Conservation (phyloP, 2,113 vertebrate genomes). For the Petrocephalus zakoni region DNA sequence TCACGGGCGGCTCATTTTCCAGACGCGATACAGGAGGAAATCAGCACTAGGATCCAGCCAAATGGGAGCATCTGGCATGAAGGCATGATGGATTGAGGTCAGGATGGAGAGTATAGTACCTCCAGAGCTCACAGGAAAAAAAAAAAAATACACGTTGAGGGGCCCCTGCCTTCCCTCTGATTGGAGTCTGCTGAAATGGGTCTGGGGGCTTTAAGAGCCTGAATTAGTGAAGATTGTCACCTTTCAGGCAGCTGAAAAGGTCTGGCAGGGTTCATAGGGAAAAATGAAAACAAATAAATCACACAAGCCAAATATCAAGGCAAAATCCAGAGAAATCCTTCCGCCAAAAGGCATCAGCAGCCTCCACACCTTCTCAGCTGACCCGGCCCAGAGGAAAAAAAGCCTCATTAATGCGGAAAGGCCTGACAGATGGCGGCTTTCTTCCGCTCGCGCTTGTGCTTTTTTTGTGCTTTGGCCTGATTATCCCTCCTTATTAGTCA, state of each 20-base stretch:
- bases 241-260: slow-evolving; percentile 4
- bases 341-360: background rate
- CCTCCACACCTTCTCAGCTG: background rate
- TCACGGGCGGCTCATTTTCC: background rate
- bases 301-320: background rate
- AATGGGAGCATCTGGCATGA: background rate
- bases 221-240: slow-evolving; percentile 18
- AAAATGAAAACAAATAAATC: background rate
- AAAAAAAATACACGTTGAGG: background rate
- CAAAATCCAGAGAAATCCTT: background rate
- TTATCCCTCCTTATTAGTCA: slow-evolving; percentile 10
- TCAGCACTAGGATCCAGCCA: background rate
- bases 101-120: background rate
- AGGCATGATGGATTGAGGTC: background rate
- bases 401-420: slow-evolving; percentile 15
- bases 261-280: background rate
- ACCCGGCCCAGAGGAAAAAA: background rate
- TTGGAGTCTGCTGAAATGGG: background rate
- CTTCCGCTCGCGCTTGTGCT: background rate
- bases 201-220: background rate
- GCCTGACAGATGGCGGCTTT: background rate
- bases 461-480: background rate
- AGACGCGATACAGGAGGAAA: background rate
- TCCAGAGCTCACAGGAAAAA: background rate
- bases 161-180: background rate